Base-by-base conservation (phyloP, 1,140 invertebrate species). In the Zaprionus gabonicus region DNA sequence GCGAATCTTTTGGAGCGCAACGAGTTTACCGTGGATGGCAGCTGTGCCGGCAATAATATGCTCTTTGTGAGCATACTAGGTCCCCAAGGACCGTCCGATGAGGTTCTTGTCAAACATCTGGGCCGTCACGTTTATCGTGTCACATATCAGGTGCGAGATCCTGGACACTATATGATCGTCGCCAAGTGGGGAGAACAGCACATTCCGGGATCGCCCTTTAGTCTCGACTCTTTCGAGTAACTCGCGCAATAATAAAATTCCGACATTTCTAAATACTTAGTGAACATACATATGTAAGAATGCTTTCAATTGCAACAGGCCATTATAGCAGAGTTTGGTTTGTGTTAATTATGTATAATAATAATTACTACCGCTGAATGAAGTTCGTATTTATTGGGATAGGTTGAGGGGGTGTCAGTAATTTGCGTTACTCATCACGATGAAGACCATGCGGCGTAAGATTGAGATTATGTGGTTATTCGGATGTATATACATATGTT, bases 151-250 rank as follows among this genome's bases (percentile, higher is more conserved):
- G 95, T 96, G 10, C 95, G 96, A 78, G 97, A 98, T 80, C 93
- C 95, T 73, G 97, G 97, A 17, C 96, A 97, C 79, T 97, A 98
- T 93, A 95, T 97, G 74, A 93, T 98, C 20, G 95, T 97, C 57
- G 95, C 97, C 28, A 98, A 97, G 93, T 98, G 97, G 97, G 97
- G 97, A 38, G 97, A 98, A 67, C 96, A 98, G 51, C 96, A 98
- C 92, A 97, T 98, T 92, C 97, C 97, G 34, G 97, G 97, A 72
- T 97, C 96, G 76, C 97, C 97, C 2, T 98, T 97, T 94, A 71
- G 95, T 95, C 93, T 96, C 96, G 96, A 95, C 80, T 95, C 90
- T 9, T 71, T 79, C 20, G 84, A 85, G 31, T 49, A 44, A 17
- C 12, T n/a, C n/a, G 7, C n/a, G n/a, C n/a, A 46, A 10, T 9